A percentile compares a stretch with the other conserved stretches of the same genome.
phyloP scores from a whole-genome alignment of 37 sponge, comb jelly and placozoan species.

The Halisarca cf. caerulea region DNA sequence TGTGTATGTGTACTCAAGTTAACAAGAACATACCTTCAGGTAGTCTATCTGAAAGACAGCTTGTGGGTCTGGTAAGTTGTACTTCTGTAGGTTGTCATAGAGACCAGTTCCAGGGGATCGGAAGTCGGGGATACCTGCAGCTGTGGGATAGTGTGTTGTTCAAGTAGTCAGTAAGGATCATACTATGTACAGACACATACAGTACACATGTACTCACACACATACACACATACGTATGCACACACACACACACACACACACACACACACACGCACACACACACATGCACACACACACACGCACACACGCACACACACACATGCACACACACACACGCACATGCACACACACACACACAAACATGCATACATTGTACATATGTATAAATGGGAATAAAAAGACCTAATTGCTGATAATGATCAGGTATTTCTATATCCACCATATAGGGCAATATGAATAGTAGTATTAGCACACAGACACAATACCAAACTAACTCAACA shows the following conservation, averaged over 20 bases:
- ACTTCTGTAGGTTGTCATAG: conserved; percentile 92
- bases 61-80: conserved; percentile 87
- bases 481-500: no score
- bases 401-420: no score
- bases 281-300: no score
- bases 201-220: background rate
- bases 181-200: background rate
- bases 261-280: no score
- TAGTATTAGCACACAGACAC: no score
- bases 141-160: conserved; percentile 33
- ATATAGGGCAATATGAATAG: no score
- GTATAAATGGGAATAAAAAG: no score
- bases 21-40: conserved; percentile 48
- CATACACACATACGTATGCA: background rate
- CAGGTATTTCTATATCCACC: no score
- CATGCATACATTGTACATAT: no score
- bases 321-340: no score
- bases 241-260: conserved; percentile 12
- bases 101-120: conserved; percentile 92
- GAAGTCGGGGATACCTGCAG: conserved; percentile 98
- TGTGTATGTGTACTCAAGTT: background rate
- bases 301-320: no score
- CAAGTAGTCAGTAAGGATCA: background rate
- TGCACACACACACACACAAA: no score
- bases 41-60: conserved; percentile 90